Base-by-base conservation (phyloP, 2,113 vertebrate species). In the Petroica traversi region DNA sequence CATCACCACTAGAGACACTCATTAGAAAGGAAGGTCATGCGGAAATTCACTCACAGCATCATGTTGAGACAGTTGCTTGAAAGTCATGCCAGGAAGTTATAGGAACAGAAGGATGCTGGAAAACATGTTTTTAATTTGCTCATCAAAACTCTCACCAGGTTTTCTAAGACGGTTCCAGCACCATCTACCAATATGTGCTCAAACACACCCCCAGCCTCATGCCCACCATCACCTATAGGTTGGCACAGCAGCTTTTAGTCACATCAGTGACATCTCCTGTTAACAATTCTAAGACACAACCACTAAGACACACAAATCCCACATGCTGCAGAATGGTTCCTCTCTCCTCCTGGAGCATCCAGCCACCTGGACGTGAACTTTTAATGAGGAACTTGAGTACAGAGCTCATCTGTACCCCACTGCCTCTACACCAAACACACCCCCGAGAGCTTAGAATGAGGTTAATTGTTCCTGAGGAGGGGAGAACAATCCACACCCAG, bases 41-140 rank as follows among this genome's bases (percentile, higher is more conserved):
- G 5, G 58, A 90, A 97, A 73, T 62, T 85, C 46, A 69, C 8
- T 80, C 49, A 73, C 14, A 61, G 38, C 41, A 63, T 86, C 28
- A 13, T 71, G 78, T 81, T 57, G 8, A 93, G 76, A 57, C 8
- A 33, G 62, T 69, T 62, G 40, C 51, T 89, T 88, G 59, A 81
- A 94, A 89, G 43, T 41, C 77, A 61, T 40, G 48, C 72, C 86
- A 89, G 78, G 40, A 86, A 79, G 80, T 68, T 68, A 57, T 1
- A 92, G 49, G 26, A 94, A 85, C 62, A 93, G 73, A 91, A 58
- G 17, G 75, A 79, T 90, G 20, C 78, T 67, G 34, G 55, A 96
- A 92, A 94, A 85, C 45, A 80, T 12, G 38, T 80, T 83, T 88
- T 92, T 80, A 41, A 79, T 92, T 96, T 74, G 36, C 68, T 90